Conservation (phyloP, 1,140 invertebrate species). For the Lordiphosa clarofinis region DNA sequence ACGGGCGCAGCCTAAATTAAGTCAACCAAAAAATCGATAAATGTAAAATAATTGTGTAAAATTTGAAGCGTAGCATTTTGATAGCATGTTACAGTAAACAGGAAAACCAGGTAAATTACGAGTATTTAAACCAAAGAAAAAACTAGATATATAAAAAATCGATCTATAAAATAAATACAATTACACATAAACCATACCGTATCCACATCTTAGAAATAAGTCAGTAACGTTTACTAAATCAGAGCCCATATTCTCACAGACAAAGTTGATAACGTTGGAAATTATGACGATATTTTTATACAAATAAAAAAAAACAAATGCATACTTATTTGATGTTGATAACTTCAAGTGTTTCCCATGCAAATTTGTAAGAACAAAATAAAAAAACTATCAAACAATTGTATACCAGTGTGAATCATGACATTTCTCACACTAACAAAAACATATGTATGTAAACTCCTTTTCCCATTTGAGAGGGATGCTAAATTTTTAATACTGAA, state of each 20-base stretch:
- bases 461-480: too few relatives aligned
- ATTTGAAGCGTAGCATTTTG: conserved; percentile 52
- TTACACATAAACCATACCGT: conserved; percentile 1
- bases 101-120: conserved; percentile 67
- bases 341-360: too few relatives aligned
- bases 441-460: background rate
- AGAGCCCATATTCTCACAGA: conserved; percentile 5
- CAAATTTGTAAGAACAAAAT: too few relatives aligned
- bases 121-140: conserved; percentile 31
- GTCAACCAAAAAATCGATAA: conserved; percentile 24
- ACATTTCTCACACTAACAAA: conserved; percentile 13
- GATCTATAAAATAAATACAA: background rate
- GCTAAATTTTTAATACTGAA: too few relatives aligned
- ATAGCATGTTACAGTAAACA: conserved; percentile 58
- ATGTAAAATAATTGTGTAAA: conserved; percentile 40
- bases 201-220: conserved; percentile 9
- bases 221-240: conserved; percentile 33
- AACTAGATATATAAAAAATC: conserved; percentile 19
- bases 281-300: conserved; percentile 11
- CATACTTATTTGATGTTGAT: background rate
- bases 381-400: too few relatives aligned
- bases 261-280: background rate
- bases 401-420: too few relatives aligned
- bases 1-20: conserved; percentile 34
- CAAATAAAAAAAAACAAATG: conserved; percentile 5